Evolutionary conservation across 2,113 vertebrate species (phyloP).

Genomic region (Siniperca chuatsi): DNA sequence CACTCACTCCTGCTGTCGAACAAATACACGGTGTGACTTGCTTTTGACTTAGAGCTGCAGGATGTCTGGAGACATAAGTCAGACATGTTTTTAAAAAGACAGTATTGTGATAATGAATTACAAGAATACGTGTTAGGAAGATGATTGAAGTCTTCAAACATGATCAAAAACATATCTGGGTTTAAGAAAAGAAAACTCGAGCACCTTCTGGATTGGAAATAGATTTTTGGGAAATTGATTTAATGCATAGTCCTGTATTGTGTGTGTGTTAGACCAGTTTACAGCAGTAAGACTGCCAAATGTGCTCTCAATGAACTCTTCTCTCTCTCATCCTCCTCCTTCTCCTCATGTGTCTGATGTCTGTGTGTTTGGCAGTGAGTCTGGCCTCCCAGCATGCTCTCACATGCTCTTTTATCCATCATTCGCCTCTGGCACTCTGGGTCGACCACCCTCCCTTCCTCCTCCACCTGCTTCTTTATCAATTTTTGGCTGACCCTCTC

Average conservation of each 20-base stretch:
- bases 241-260: neutral
- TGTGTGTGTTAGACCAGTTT: slow-evolving; percentile 19
- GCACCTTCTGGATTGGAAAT: neutral
- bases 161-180: neutral
- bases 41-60: neutral
- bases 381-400: slow-evolving; percentile 60
- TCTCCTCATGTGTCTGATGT: slow-evolving; percentile 49
- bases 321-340: slow-evolving; percentile 39
- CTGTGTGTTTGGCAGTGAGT: slow-evolving; percentile 60
- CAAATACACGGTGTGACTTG: slow-evolving; percentile 7
- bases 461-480: slow-evolving; percentile 57
- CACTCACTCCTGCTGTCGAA: slow-evolving; percentile 24
- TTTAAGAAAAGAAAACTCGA: neutral
- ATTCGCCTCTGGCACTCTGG: slow-evolving; percentile 40
- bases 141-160: neutral
- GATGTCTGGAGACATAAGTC: slow-evolving; percentile 17
- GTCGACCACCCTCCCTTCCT: slow-evolving; percentile 41
- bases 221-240: slow-evolving; percentile 11
- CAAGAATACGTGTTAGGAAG: neutral
- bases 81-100: slow-evolving; percentile 11
- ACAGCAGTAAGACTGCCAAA: slow-evolving; percentile 5
- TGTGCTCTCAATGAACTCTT: slow-evolving; percentile 47
- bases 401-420: slow-evolving; percentile 71
- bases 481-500: slow-evolving; percentile 43
- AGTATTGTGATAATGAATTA: slow-evolving; percentile 3